phyloP scores from a whole-genome alignment of 2,888 invertebrate species.

The Belgica antarctica region DNA sequence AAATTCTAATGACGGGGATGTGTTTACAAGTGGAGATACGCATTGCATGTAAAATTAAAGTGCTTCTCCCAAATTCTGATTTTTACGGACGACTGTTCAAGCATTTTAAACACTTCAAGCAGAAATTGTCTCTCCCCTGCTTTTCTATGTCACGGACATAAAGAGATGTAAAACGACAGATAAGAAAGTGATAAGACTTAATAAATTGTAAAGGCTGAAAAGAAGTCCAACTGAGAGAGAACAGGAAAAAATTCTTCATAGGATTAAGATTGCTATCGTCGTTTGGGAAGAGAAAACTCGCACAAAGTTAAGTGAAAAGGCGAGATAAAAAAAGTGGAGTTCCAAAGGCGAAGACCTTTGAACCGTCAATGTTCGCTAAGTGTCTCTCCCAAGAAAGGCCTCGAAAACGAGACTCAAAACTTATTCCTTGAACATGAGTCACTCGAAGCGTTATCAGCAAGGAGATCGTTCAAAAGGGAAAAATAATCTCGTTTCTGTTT shows the following conservation, averaged over 20 bases:
- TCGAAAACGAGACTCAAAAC: not conserved
- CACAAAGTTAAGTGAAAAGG: slow-evolving; percentile 17
- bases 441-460: slow-evolving; percentile 26
- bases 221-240: not conserved
- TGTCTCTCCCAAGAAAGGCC: slow-evolving; percentile 15
- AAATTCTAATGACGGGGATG: not conserved
- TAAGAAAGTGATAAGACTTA: slow-evolving; percentile 43
- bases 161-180: slow-evolving; percentile 16
- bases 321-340: not conserved
- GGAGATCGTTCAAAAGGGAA: slow-evolving; percentile 2
- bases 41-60: too few relatives aligned
- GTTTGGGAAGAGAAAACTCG: not conserved
- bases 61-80: too few relatives aligned
- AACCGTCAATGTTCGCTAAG: slow-evolving; percentile 40
- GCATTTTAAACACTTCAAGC: too few relatives aligned
- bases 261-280: slow-evolving; percentile 3
- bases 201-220: slow-evolving; percentile 38
- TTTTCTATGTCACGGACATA: not conserved
- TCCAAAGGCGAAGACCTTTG: slow-evolving; percentile 35
- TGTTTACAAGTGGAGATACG: slow-evolving; percentile 12
- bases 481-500: not conserved
- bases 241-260: slow-evolving; percentile 8
- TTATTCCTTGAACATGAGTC: slow-evolving; percentile 27
- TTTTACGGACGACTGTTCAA: too few relatives aligned
- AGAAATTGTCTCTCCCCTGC: not conserved